Evolutionary conservation across 2,113 vertebrate genomes (phyloP).

Genomic region (Etheostoma spectabile): DNA sequence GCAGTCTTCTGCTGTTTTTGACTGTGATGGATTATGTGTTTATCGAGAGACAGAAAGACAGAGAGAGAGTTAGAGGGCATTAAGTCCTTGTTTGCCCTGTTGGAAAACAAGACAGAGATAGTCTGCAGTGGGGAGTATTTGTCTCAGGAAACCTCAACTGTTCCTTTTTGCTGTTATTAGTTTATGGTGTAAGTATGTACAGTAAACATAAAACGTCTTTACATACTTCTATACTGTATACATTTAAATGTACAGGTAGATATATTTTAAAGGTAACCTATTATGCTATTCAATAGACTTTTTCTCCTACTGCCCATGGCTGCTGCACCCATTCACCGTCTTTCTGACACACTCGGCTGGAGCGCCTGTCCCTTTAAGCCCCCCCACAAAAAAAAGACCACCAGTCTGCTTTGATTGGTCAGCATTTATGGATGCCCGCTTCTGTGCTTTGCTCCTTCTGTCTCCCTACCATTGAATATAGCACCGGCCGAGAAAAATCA

Average conservation of each 20-base stretch:
- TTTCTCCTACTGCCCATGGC: too few relatives aligned
- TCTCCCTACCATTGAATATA: too few relatives aligned
- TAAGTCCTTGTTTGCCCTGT: constrained; percentile 50
- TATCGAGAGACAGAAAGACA: constrained; percentile 35
- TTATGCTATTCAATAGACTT: too few relatives aligned
- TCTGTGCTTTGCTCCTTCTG: too few relatives aligned
- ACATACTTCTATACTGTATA: neutral
- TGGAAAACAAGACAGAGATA: constrained; percentile 36
- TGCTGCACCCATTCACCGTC: too few relatives aligned
- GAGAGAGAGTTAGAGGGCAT: constrained; percentile 46
- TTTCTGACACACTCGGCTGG: too few relatives aligned
- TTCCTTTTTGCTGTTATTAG: constrained; percentile 8
- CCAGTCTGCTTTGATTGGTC: too few relatives aligned
- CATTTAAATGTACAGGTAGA: constrained; percentile 2
- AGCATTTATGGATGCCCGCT: too few relatives aligned
- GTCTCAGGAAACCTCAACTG: constrained; percentile 10
- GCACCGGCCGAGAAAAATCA: too few relatives aligned
- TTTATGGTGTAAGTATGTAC: constrained; percentile 1
- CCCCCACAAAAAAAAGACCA: too few relatives aligned
- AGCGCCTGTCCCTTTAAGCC: too few relatives aligned
- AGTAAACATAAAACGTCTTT: neutral
- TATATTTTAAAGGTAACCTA: neutral
- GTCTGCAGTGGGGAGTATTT: constrained; percentile 22
- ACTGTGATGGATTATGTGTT: constrained; percentile 71
- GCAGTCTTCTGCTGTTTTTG: constrained; percentile 52